These are phyloP conservation scores for Ctenopoma kingsleyae DNA, from an alignment of 2,797 vertebrate species.

Conservation along the genomic window DNA sequence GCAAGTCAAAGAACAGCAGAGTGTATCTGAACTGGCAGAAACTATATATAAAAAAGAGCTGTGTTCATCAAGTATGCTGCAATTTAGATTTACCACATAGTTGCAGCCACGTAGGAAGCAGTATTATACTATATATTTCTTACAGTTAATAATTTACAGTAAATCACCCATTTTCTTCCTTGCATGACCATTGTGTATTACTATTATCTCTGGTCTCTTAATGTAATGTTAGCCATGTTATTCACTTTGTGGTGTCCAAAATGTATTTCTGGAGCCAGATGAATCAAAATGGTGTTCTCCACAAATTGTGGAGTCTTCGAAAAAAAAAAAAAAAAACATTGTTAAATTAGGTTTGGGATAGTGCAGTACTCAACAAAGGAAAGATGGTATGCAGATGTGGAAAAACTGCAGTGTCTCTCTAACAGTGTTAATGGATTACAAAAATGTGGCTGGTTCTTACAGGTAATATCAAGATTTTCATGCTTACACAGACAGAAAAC, in stretches of 20 bases:
- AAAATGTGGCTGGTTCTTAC: conserved; percentile 53
- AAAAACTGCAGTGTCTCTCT: conserved; percentile 18
- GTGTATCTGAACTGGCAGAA: conserved; percentile 70
- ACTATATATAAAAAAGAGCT: conserved; percentile 39
- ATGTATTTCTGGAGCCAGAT: conserved; percentile 79
- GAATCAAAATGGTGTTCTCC: conserved; percentile 70
- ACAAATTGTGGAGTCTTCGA: conserved; percentile 19
- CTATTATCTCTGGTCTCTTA: conserved; percentile 72
- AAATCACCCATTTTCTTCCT: conserved; percentile 50
- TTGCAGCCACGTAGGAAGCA: conserved; percentile 62
- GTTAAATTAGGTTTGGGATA: conserved; percentile 41
- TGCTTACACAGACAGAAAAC: conserved; percentile 48
- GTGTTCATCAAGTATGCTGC: conserved; percentile 56
- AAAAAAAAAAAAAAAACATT: conserved; percentile 13
- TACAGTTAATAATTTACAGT: conserved; percentile 51
- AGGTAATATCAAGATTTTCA: conserved; percentile 42
- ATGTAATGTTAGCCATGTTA: conserved; percentile 73
- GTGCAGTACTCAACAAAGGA: conserved; percentile 34
- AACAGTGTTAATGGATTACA: conserved; percentile 26
- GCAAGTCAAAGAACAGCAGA: conserved; percentile 70
- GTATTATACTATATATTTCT: conserved; percentile 54
- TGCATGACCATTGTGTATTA: conserved; percentile 80
- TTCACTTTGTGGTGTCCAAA: conserved; percentile 72
- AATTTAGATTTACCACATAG: conserved; percentile 61
- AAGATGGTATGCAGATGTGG: background rate